Percentiles rank a stretch among this genome's conserved stretches.
These are phyloP conservation scores for Ctenomys sociabilis DNA, from an alignment of 2,113 vertebrate species.

Conservation along the genomic window DNA sequence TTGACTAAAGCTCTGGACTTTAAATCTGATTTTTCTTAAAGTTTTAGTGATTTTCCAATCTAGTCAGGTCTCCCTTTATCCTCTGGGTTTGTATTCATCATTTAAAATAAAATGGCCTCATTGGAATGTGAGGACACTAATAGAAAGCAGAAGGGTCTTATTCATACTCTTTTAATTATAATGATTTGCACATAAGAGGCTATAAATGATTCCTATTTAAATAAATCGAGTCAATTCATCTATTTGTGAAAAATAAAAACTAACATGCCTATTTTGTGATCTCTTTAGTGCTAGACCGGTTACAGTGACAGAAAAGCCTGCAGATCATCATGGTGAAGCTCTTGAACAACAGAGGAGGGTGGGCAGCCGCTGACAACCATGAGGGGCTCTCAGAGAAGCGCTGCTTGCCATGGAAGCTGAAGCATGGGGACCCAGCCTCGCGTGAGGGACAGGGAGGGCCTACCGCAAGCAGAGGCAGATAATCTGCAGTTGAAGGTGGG, in stretches of 20 bases:
- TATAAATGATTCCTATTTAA: not conserved
- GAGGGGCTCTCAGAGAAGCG: not conserved
- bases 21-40: not conserved
- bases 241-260: not conserved
- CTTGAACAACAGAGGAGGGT: not conserved
- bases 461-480: not conserved
- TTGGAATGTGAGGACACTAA: not conserved
- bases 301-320: not conserved
- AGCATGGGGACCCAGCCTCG: not conserved
- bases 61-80: not conserved
- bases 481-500: not conserved
- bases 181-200: not conserved
- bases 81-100: not conserved
- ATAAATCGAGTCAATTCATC: not conserved
- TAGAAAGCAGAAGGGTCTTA: not conserved
- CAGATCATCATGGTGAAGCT: not conserved
- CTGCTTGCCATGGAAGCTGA: not conserved
- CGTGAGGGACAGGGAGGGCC: not conserved
- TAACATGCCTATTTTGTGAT: not conserved
- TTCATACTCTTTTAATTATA: not conserved
- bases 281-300: not conserved
- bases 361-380: not conserved
- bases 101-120: not conserved
- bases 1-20: not conserved
- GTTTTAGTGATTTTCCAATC: not conserved